Percentiles rank a stretch among this genome's conserved stretches.
These are phyloP conservation scores for Nasonia giraulti DNA, from an alignment of 1,140 invertebrate species.

Conservation along the genomic window DNA sequence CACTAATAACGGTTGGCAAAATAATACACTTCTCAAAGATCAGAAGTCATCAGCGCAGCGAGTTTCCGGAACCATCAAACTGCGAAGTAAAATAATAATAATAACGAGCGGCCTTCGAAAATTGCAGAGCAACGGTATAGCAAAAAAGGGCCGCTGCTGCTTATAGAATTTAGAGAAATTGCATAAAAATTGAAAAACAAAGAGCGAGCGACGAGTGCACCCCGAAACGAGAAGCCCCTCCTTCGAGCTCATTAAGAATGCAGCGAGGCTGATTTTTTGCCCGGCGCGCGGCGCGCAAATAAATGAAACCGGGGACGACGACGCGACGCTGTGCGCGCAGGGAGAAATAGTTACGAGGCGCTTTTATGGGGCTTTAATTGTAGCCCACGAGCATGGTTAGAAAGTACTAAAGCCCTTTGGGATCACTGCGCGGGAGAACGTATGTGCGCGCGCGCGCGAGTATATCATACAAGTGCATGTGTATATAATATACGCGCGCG, in stretches of 20 bases:
- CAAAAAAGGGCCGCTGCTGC: not conserved
- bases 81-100: no score
- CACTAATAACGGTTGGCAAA: not conserved
- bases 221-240: conserved; percentile 25
- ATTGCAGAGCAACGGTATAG: not conserved
- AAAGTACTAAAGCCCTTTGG: conserved; percentile 69
- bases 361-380: conserved; percentile 71
- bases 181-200: conserved; percentile 33
- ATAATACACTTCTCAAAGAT: not conserved
- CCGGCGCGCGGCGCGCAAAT: conserved; percentile 10
- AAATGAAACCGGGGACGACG: conserved; percentile 50
- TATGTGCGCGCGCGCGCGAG: not conserved
- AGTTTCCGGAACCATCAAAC: not conserved
- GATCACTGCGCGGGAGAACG: no score
- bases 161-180: conserved; percentile 42
- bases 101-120: not conserved
- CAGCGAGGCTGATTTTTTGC: conserved; percentile 61
- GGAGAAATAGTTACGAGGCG: conserved; percentile 68
- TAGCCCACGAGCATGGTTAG: conserved; percentile 68
- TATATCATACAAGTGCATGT: no score
- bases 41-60: no score
- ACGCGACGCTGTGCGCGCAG: not conserved
- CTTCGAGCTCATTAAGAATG: conserved; percentile 62
- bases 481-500: no score
- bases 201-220: conserved; percentile 13